Conservation (phyloP, 2,888 invertebrate genomes). For the Anorthoa munda region DNA sequence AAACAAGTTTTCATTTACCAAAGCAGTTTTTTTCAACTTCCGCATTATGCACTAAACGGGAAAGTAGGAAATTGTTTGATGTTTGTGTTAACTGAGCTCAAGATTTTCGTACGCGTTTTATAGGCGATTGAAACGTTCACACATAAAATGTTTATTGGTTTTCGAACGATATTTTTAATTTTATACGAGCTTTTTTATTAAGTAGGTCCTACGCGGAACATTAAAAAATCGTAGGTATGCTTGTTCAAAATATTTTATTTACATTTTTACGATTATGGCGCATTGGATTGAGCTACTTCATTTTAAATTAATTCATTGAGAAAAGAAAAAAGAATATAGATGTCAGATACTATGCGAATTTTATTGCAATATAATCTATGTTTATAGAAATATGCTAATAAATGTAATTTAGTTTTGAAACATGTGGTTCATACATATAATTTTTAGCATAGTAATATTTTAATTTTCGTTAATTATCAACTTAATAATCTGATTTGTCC, state of each 20-base stretch:
- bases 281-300: slow-evolving; percentile 14
- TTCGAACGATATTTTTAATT: slow-evolving; percentile 62
- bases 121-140: slow-evolving; percentile 68
- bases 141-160: slow-evolving; percentile 70
- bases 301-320: slow-evolving; percentile 22
- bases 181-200: slow-evolving; percentile 57
- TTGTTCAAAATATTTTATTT: slow-evolving; percentile 36
- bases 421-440: neutral
- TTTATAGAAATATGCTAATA: neutral
- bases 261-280: slow-evolving; percentile 32
- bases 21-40: slow-evolving; percentile 62
- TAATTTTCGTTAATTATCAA: neutral
- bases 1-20: neutral
- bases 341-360: slow-evolving; percentile 14
- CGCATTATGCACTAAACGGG: slow-evolving; percentile 59
- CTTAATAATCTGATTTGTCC: neutral
- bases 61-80: slow-evolving; percentile 71
- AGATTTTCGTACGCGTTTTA: slow-evolving; percentile 69
- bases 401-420: neutral
- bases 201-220: slow-evolving; percentile 50
- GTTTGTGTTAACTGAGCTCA: slow-evolving; percentile 71
- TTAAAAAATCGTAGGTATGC: slow-evolving; percentile 37
- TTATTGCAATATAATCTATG: slow-evolving; percentile 25
- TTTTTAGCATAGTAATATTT: neutral
- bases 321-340: slow-evolving; percentile 1